Base-by-base conservation (phyloP, 2,888 invertebrate genomes). In the Spilosoma lubricipeda region DNA sequence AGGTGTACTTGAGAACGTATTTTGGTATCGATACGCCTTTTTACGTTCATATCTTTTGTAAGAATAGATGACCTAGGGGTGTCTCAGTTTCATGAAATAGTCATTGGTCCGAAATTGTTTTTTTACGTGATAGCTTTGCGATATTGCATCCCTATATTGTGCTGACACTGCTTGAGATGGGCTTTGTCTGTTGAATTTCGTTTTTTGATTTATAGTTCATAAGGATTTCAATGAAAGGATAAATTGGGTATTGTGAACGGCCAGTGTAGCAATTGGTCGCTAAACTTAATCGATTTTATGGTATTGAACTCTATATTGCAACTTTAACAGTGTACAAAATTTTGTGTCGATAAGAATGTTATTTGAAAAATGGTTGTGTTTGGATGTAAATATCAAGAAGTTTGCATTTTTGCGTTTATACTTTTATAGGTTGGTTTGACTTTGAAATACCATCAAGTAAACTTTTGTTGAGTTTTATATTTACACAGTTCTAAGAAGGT, bases 1-100 rank as follows among this genome's bases (percentile, higher is more conserved):
- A 80, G 75, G 76, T 79, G 77, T 75, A 76, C 80, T 80, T 75
- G 79, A 76, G 77, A 76, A 76, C 79, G 73, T 82, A 82, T 82
- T 80, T 76, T 73, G 72, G 73, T 70, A 73, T 71, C 72, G 70
- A 78, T 77, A 74, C 73, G 77, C 71, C 68, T 76, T 82, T 39
- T 77, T 73, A 74, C 69, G 76, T 30, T 66, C 68, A 65, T 69
- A 77, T 77, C 76, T 80, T 72, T 73, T 71, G 74, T 75, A 69
- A 69, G 66, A 77, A 72, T 73, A 64, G 65, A 70, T 71, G 80
- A 76, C 64, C 67, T 74, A 59, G n/a, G 27, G 45, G 66, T 76
- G 59, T 68, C 67, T 65, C 71, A 65, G 72, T 82, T 69, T 72
- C 30, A 67, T 70, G 72, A 76, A 69, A 76, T 67, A 65, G 59